Conservation (phyloP, 1,140 invertebrate genomes). For the Archivesica marissinica region DNA sequence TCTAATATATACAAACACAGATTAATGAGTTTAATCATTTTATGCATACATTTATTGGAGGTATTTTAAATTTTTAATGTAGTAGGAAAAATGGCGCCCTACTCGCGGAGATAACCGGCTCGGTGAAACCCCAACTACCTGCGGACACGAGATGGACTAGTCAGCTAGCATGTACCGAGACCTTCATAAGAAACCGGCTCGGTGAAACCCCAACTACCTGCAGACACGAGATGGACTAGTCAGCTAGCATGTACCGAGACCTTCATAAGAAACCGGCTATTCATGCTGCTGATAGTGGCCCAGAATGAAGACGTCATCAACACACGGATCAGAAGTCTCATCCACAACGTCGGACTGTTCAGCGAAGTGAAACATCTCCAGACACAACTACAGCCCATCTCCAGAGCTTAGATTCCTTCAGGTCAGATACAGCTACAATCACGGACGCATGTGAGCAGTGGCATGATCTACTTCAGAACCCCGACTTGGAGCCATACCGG, state of each 20-base stretch:
- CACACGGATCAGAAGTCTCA: neutral
- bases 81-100: no score
- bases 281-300: neutral
- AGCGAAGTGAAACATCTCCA: slow-evolving; percentile 1
- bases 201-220: neutral
- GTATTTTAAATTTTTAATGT: no score
- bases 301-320: no score
- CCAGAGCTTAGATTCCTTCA: neutral
- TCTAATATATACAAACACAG: no score
- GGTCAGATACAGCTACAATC: neutral
- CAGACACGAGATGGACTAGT: slow-evolving; percentile 10
- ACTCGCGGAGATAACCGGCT: no score
- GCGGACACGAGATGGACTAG: no score
- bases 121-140: no score
- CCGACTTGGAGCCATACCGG: neutral
- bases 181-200: neutral
- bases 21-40: no score
- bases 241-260: neutral
- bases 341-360: slow-evolving; percentile 11
- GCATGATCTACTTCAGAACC: neutral
- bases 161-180: no score
- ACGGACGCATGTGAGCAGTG: slow-evolving; percentile 19
- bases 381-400: neutral
- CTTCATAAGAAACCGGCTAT: neutral
- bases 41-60: no score